Evolutionary conservation across 2,888 invertebrate genomes (phyloP).

Genomic region (Zygothrica quintamaculata): DNA sequence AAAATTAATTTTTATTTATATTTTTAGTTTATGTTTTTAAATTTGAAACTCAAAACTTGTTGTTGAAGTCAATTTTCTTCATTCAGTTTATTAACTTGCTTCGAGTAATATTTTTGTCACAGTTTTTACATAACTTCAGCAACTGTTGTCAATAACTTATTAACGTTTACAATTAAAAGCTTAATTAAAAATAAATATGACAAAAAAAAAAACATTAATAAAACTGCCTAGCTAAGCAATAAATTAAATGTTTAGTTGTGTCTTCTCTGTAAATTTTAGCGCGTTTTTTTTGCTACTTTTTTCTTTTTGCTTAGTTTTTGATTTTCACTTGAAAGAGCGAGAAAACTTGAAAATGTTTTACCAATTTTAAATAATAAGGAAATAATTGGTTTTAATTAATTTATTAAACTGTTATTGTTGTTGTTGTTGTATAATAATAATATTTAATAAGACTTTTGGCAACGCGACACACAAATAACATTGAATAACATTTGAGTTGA

Average conservation of each 20-base stretch:
- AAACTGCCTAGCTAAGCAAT: slow-evolving; percentile 30
- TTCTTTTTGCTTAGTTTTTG: slow-evolving; percentile 16
- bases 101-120: not conserved
- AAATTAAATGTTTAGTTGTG: slow-evolving; percentile 15
- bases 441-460: slow-evolving; percentile 7
- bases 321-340: slow-evolving; percentile 14
- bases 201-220: no score
- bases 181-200: not conserved
- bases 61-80: slow-evolving; percentile 3
- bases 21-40: no score
- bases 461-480: slow-evolving; percentile 22
- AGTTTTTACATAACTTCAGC: not conserved
- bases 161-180: slow-evolving; percentile 1
- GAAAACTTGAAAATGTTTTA: slow-evolving; percentile 1
- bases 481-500: slow-evolving; percentile 9
- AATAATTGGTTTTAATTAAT: not conserved
- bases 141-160: not conserved
- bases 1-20: no score
- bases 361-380: slow-evolving; percentile 7
- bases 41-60: not conserved
- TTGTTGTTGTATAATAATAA: no score
- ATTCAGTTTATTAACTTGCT: no score
- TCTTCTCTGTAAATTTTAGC: slow-evolving; percentile 7
- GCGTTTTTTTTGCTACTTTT: no score
- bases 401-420: no score